Percentiles rank a stretch among this genome's conserved stretches.
These are phyloP conservation scores for Polyommatus iphigenia DNA, from an alignment of 2,888 invertebrate species.

Conservation along the genomic window DNA sequence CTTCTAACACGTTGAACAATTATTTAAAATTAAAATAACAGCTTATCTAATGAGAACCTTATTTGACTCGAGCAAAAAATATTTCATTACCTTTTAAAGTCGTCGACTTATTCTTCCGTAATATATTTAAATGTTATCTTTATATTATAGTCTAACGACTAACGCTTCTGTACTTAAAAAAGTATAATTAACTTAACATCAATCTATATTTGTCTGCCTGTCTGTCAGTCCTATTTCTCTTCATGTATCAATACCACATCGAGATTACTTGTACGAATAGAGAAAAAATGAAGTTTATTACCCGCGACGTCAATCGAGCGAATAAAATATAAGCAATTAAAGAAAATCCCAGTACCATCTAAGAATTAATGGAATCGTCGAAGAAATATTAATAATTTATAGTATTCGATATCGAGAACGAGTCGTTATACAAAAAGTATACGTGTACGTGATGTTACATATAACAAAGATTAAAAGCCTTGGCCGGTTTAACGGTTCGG, in stretches of 20 bases:
- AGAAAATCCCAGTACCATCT: not conserved
- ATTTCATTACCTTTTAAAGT: slow-evolving; percentile 13
- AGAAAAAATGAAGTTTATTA: slow-evolving; percentile 6
- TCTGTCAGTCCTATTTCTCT: not conserved
- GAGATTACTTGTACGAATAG: not conserved
- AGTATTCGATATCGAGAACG: not conserved
- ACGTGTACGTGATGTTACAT: slow-evolving; percentile 53
- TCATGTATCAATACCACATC: not conserved
- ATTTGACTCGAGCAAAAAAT: slow-evolving; percentile 3
- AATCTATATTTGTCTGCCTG: not conserved
- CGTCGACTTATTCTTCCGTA: slow-evolving; percentile 6
- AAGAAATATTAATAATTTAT: slow-evolving; percentile 4
- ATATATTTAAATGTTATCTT: not conserved
- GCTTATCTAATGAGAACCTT: slow-evolving; percentile 22
- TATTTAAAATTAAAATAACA: slow-evolving; percentile 19
- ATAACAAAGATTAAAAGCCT: slow-evolving; percentile 49
- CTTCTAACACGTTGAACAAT: not conserved
- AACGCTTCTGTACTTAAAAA: not conserved
- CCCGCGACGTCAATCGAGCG: not conserved
- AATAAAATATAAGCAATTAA: slow-evolving; percentile 5
- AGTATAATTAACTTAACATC: not conserved
- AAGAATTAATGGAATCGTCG: slow-evolving; percentile 3
- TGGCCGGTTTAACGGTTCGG: slow-evolving; percentile 57
- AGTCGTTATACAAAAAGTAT: slow-evolving; percentile 41
- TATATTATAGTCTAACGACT: not conserved